A percentile compares a stretch with the other conserved stretches of the same genome.
Conservation (phyloP, 2,888 invertebrate genomes). For the Drosophila affinis region DNA sequence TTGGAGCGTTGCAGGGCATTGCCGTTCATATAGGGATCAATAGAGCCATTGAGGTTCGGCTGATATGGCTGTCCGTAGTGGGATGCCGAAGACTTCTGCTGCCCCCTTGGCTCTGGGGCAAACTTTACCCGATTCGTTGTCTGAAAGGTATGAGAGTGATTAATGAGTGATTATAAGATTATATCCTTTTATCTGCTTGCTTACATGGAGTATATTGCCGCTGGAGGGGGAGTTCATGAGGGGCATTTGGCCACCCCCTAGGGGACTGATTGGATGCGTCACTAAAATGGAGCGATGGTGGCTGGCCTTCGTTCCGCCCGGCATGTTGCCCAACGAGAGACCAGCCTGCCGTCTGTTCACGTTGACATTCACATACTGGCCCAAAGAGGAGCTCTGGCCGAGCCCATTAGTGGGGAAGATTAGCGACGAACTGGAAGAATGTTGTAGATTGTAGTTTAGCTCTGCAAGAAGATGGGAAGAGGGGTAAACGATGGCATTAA, state of each 20-base stretch:
- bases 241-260: constrained; percentile 77
- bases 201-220: constrained; percentile 88
- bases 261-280: constrained; percentile 81
- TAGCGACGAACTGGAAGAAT: constrained; percentile 84
- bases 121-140: constrained; percentile 83
- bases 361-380: constrained; percentile 76
- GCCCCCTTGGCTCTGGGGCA: constrained; percentile 80
- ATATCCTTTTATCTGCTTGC: constrained; percentile 3
- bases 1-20: constrained; percentile 89
- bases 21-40: constrained; percentile 76
- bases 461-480: constrained; percentile 82
- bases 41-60: constrained; percentile 44
- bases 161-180: background rate
- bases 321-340: constrained; percentile 81
- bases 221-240: constrained; percentile 87
- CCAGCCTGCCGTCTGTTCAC: constrained; percentile 83
- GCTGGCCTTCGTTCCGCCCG: constrained; percentile 44
- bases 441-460: constrained; percentile 84
- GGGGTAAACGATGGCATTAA: constrained; percentile 65
- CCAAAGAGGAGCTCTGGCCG: constrained; percentile 85
- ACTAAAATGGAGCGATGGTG: constrained; percentile 82
- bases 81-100: constrained; percentile 74
- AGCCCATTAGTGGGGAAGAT: constrained; percentile 78
- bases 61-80: constrained; percentile 55
- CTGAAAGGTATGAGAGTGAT: constrained; percentile 31